phyloP scores from a whole-genome alignment of 1,140 invertebrate species.

The Proctacanthus coquilletti region DNA sequence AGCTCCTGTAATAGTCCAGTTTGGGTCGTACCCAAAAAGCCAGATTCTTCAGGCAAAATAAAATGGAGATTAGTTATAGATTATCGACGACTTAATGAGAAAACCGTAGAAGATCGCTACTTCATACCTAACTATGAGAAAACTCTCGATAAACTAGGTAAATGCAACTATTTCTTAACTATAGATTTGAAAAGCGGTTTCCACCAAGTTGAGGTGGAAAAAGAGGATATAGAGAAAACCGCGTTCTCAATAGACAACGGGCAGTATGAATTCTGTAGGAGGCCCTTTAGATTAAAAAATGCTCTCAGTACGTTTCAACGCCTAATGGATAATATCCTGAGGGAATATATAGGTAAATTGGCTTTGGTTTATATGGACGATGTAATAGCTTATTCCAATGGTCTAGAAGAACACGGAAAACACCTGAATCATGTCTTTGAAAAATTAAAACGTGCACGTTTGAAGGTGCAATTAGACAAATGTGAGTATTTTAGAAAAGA shows the following conservation, averaged over 20 bases:
- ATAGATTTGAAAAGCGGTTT: constrained; percentile 22
- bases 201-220: constrained; percentile 11
- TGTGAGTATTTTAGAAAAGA: constrained; percentile 14
- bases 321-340: constrained; percentile 25
- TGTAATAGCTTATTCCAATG: constrained; percentile 13
- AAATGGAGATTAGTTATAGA: constrained; percentile 19
- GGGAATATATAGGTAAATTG: constrained; percentile 11
- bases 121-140: constrained; percentile 2
- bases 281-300: constrained; percentile 27
- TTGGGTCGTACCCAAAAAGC: constrained; percentile 10
- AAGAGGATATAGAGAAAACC: constrained; percentile 1
- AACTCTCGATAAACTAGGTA: constrained; percentile 2
- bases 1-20: constrained; percentile 7
- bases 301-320: constrained; percentile 28
- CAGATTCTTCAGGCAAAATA: constrained; percentile 10
- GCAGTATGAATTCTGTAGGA: constrained; percentile 7
- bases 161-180: constrained; percentile 1
- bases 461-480: constrained; percentile 13
- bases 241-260: background rate
- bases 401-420: constrained; percentile 14
- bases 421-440: constrained; percentile 23
- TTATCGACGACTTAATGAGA: constrained; percentile 16
- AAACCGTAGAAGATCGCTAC: background rate
- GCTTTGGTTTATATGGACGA: constrained; percentile 21
- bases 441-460: constrained; percentile 12